Base-by-base conservation (phyloP, 2,888 invertebrate species). In the Mantis religiosa region DNA sequence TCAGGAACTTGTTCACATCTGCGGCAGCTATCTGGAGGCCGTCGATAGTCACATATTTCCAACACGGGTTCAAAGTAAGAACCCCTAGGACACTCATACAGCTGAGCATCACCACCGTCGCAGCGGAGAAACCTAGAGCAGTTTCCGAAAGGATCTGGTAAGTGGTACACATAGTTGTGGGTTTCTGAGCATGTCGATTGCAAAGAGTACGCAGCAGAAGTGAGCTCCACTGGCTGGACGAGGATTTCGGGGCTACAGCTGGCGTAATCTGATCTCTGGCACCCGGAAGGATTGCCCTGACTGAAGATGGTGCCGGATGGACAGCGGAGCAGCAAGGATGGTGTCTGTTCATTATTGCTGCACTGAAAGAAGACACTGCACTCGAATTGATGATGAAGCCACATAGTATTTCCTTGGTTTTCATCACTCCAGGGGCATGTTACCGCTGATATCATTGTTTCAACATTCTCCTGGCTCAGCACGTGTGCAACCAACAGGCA, bases 311-410 rank as follows among this genome's bases (percentile, higher is more conserved):
- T 28, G 9, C 88, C 88, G 2, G 54, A 28, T 3, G 88, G 88
- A 28, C 88, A 88, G 9, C 88, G 88, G 54, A 88, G 71, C 28
- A 88, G n/a, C 81, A 47, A 88, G 27, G 84, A 71, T 25, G 88
- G 88, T 47, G 71, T 88, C 9, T 12, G 25, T 30, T 82, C 54
- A 27, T 71, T 3, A 81, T 54, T 28, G 30, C 85, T 85, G 30
- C 88, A 88, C 30, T 85, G 81, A 34, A 71, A 88, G 88, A 88
- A 88, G 20, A 84, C 71, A 41, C 84, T 84, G 34, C 88, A 88
- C 34, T 88, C 88, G 82, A 88, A 88, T 47, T 88, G 88, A 41
- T 88, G 88, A 12, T 71, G 54, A 71, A 71, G 54, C 54, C 54
- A 71, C 54, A 71, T 15, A 20, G 54, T 71, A 6, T 20, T 71